Conservation (phyloP, 2,888 invertebrate species). For the Parnassius smintheus region DNA sequence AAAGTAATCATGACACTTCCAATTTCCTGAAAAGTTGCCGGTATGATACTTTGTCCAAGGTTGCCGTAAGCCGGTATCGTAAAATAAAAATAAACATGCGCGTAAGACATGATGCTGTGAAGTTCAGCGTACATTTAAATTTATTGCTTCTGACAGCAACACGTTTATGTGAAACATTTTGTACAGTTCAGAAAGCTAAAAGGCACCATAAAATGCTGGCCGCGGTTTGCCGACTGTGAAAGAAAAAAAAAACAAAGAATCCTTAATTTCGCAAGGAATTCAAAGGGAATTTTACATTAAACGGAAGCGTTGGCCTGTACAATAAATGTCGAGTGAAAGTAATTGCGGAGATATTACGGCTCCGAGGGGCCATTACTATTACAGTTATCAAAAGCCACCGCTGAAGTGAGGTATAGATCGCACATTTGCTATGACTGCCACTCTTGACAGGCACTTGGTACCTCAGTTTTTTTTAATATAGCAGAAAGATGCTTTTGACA, state of each 20-base stretch:
- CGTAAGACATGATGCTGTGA: neutral
- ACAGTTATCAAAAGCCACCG: too few species aligned
- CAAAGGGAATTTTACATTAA: slow-evolving; percentile 10
- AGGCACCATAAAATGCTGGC: neutral
- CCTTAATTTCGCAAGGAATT: slow-evolving; percentile 4
- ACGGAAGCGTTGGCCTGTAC: neutral
- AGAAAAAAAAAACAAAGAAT: slow-evolving; percentile 2
- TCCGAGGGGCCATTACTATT: too few species aligned
- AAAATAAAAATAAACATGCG: neutral
- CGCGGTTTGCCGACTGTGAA: neutral
- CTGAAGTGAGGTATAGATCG: too few species aligned
- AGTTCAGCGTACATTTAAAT: slow-evolving; percentile 3
- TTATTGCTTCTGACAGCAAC: neutral
- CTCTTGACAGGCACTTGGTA: too few species aligned
- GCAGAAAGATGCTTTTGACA: too few species aligned
- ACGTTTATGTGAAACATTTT: slow-evolving; percentile 4
- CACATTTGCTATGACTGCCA: too few species aligned
- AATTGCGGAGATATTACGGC: too few species aligned
- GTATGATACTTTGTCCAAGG: too few species aligned
- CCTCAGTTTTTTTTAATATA: too few species aligned
- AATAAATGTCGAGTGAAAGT: neutral
- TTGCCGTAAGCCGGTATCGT: too few species aligned
- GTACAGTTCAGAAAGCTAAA: slow-evolving; percentile 14
- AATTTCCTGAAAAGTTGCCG: neutral
- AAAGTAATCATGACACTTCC: neutral